These are phyloP conservation scores for Pogonomyrmex californicus DNA, from an alignment of 1,140 invertebrate species.

Conservation along the genomic window DNA sequence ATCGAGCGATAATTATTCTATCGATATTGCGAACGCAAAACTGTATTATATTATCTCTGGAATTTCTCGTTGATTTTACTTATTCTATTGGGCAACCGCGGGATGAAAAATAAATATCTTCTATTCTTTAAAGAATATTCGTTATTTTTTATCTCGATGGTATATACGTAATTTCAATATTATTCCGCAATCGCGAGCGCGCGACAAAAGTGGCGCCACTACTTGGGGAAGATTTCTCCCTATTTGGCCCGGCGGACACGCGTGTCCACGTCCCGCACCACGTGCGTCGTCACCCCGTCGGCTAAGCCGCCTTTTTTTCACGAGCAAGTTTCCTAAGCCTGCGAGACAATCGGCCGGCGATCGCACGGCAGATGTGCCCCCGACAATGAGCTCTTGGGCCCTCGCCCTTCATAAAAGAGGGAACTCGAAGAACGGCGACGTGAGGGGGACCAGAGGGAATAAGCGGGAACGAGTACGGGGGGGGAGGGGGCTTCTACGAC, in stretches of 20 bases:
- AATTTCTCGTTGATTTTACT: not conserved
- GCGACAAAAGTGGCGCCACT: constrained; percentile 52
- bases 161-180: not conserved
- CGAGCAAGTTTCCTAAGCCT: constrained; percentile 83
- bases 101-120: not conserved
- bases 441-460: constrained; percentile 53
- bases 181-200: constrained; percentile 1
- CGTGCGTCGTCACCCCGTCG: constrained; percentile 63
- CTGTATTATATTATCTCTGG: not conserved
- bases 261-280: constrained; percentile 62
- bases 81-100: not conserved
- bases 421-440: constrained; percentile 80
- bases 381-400: constrained; percentile 84
- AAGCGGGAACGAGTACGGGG: constrained; percentile 62
- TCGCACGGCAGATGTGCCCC: constrained; percentile 85
- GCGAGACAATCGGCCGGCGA: constrained; percentile 85
- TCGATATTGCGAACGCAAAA: too few relatives aligned
- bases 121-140: not conserved
- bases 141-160: not conserved
- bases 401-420: constrained; percentile 82
- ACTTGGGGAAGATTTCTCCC: constrained; percentile 50
- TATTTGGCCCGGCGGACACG: constrained; percentile 34
- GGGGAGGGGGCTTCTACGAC: constrained; percentile 69
- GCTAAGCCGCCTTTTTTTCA: constrained; percentile 83
- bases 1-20: constrained; percentile 7